Percentiles rank a stretch among this genome's conserved stretches.
Conservation (phyloP, 2,797 vertebrate genomes). For the Diceros bicornis region DNA sequence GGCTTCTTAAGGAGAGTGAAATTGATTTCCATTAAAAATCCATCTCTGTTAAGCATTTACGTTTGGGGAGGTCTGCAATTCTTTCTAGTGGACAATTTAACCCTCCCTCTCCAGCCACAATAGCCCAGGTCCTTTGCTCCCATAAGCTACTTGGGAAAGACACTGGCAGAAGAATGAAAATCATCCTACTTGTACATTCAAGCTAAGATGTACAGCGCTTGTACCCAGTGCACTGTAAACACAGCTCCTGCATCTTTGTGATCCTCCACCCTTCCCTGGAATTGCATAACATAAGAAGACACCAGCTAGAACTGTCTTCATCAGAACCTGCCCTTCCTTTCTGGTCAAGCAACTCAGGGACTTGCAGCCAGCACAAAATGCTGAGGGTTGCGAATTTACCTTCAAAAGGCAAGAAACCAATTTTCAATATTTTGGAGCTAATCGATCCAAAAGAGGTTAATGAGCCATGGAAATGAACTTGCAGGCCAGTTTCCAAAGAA, state of each 20-base stretch:
- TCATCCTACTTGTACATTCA: neutral
- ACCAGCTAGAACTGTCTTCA: neutral
- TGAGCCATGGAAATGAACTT: conserved; percentile 25
- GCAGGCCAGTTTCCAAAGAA: neutral
- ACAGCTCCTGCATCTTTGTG: rapidly evolving
- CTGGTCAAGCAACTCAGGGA: neutral
- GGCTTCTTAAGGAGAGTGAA: neutral
- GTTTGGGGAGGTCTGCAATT: neutral
- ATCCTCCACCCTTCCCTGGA: neutral
- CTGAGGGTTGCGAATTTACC: neutral
- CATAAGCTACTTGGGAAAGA: neutral
- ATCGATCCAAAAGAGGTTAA: conserved; percentile 2
- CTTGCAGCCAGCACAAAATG: too few species aligned
- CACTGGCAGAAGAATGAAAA: neutral
- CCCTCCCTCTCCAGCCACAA: neutral
- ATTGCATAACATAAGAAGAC: neutral
- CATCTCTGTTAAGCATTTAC: neutral
- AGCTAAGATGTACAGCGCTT: neutral
- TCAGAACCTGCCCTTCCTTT: neutral
- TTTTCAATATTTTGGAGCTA: conserved; percentile 27
- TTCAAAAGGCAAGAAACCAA: neutral
- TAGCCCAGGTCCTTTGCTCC: neutral
- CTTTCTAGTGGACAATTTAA: neutral
- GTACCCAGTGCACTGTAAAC: neutral
- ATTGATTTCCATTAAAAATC: conserved; percentile 52